Percentiles rank a stretch among this genome's conserved stretches.
phyloP scores from a whole-genome alignment of 1,140 invertebrate species.

The Lepidurus arcticus region DNA sequence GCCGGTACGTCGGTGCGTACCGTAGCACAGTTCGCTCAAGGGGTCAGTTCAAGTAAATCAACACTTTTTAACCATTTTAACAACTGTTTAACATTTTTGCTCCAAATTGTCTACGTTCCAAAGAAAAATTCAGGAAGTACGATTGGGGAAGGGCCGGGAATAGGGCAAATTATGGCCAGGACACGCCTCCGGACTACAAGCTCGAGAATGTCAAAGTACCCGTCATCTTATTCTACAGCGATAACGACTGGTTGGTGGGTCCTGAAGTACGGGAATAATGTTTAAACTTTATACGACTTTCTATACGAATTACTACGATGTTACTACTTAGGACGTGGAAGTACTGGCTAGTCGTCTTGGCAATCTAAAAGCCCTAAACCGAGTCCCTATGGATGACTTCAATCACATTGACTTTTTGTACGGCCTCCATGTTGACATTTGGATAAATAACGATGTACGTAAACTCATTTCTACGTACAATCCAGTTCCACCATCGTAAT shows the following conservation, averaged over 20 bases:
- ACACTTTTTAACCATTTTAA: neutral
- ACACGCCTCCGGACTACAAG: conserved; percentile 46
- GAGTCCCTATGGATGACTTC: conserved; percentile 55
- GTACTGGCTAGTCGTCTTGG: conserved; percentile 48
- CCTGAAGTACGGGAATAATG: conserved; percentile 38
- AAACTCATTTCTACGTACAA: neutral
- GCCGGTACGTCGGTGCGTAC: conserved; percentile 75
- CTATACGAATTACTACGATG: conserved; percentile 33
- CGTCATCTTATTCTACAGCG: conserved; percentile 44
- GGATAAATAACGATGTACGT: conserved; percentile 40
- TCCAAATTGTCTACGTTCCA: neutral
- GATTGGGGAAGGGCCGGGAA: conserved; percentile 34
- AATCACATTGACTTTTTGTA: conserved; percentile 67
- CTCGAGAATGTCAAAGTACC: conserved; percentile 43
- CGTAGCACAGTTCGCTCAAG: conserved; percentile 68
- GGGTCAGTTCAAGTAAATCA: conserved; percentile 51
- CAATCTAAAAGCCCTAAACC: conserved; percentile 45
- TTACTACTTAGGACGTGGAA: conserved; percentile 54
- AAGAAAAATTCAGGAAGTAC: conserved; percentile 12
- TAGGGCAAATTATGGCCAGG: no score
- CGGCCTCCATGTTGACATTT: conserved; percentile 49
- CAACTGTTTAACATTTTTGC: neutral
- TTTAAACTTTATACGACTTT: neutral
- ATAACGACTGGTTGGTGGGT: conserved; percentile 47
- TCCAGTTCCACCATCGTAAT: neutral